These are phyloP conservation scores for Plutella xylostella DNA, from an alignment of 2,888 invertebrate species.

Conservation along the genomic window DNA sequence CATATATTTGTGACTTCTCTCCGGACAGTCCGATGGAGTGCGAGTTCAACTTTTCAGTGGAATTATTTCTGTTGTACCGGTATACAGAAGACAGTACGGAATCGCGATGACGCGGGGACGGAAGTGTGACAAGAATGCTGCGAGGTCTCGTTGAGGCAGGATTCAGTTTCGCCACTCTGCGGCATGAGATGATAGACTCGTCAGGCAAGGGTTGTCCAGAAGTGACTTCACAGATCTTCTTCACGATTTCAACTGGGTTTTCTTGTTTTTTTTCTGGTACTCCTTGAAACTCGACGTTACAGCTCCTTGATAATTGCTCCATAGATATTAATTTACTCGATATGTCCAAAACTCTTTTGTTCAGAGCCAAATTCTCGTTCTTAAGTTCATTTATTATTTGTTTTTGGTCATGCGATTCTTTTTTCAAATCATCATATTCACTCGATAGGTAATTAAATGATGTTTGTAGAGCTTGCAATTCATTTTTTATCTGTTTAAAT, in stretches of 20 bases:
- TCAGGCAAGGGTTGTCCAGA: background rate
- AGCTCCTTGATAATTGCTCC: background rate
- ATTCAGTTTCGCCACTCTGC: background rate
- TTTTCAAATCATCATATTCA: background rate
- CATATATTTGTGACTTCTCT: slow-evolving; percentile 9
- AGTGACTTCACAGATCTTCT: background rate
- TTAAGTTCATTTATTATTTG: background rate
- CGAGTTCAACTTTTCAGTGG: slow-evolving; percentile 7
- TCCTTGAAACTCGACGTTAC: background rate
- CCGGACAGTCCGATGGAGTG: slow-evolving; percentile 9
- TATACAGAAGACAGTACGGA: slow-evolving; percentile 13
- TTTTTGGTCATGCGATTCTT: background rate
- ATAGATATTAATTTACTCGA: background rate
- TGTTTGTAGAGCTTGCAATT: background rate
- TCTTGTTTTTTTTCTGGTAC: background rate
- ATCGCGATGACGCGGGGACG: slow-evolving; percentile 13
- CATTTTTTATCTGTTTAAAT: background rate
- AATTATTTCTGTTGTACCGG: slow-evolving; percentile 15
- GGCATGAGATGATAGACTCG: background rate
- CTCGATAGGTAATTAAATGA: background rate
- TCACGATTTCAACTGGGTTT: background rate
- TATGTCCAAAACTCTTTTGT: background rate
- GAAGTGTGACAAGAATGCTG: background rate
- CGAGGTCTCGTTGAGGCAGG: background rate
- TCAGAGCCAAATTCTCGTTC: background rate